Evolutionary conservation across 2,888 invertebrate genomes (phyloP), one percentile per base, ranked within the genome.

Genomic region (Mycalesis mineus): DNA sequence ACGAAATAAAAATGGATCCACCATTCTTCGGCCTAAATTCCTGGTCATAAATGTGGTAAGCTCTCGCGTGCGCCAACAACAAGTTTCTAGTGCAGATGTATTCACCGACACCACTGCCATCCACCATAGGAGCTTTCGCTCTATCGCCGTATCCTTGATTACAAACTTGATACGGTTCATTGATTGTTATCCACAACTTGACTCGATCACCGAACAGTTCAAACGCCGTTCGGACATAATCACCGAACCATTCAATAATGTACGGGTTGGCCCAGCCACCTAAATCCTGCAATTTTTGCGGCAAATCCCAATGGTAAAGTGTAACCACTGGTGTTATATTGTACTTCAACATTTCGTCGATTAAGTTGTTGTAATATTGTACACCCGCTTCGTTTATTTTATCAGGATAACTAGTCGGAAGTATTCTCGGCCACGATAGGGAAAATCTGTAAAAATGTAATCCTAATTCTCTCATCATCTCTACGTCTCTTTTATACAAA

Each of bases 391-490:
- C 70, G 68, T 92, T 94, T 31, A 91, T 71, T 5, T 75, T 68
- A 48, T 88, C 79, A 1, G 80, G 64, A 42, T 82, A 82, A 33
- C 91, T 92, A 49, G 81, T 86, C 0, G 93, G 92, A 48, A 93
- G 72, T 14, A 93, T 79, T 33, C 93, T 74, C 0, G 91, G 67
- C 93, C 93, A 93, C 0, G 92, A 86, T n/a, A 91, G 72, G 0
- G 91, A 91, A 65, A 91, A 90, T 28, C 91, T 75, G 68, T 91
- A 90, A 58, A 79, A 81, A 58, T 90, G 73, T 0, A 82, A 71
- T 0, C 82, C 82, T 3, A 88, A 65, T 55, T 82, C 71, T 31
- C 73, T 70, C 44, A 86, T 59, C 63, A 86, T 71, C 55, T 75
- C 72, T 0, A 89, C 77, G 60, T 89, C 88, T 59, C 91, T 88